These are phyloP conservation scores for Masticophis lateralis DNA, from an alignment of 2,797 vertebrate species.

Conservation along the genomic window DNA sequence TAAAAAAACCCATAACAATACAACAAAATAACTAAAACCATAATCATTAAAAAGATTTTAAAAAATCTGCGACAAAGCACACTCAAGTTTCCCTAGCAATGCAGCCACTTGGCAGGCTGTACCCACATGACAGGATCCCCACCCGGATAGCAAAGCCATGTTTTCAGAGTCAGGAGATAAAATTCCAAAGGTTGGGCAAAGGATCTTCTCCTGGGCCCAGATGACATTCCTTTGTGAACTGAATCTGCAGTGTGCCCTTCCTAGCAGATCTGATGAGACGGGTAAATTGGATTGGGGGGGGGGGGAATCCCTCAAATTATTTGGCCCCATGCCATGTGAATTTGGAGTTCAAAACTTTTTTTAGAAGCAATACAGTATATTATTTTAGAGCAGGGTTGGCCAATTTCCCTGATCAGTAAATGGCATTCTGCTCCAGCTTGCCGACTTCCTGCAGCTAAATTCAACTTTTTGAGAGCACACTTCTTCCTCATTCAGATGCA, in stretches of 20 bases:
- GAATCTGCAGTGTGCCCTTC: background rate
- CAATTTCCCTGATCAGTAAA: background rate
- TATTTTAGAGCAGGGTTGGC: background rate
- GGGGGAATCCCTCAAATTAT: background rate
- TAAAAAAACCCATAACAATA: background rate
- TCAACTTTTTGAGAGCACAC: background rate
- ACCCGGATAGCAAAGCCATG: background rate
- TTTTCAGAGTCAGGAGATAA: background rate
- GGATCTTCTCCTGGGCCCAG: background rate
- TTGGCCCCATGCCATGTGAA: background rate
- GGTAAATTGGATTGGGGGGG: background rate
- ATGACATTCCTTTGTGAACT: background rate
- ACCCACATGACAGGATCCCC: background rate
- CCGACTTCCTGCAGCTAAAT: background rate
- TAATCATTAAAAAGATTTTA: background rate
- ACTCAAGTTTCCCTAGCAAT: background rate
- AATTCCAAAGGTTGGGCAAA: background rate
- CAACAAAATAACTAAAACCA: background rate
- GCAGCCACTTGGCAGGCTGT: background rate
- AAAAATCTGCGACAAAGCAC: background rate
- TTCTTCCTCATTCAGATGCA: background rate
- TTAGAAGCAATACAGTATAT: background rate
- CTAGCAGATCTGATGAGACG: background rate
- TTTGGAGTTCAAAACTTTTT: background rate
- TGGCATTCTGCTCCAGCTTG: background rate